These are phyloP conservation scores for Calliphora vicina DNA, from an alignment of 1,140 invertebrate species.

Conservation along the genomic window DNA sequence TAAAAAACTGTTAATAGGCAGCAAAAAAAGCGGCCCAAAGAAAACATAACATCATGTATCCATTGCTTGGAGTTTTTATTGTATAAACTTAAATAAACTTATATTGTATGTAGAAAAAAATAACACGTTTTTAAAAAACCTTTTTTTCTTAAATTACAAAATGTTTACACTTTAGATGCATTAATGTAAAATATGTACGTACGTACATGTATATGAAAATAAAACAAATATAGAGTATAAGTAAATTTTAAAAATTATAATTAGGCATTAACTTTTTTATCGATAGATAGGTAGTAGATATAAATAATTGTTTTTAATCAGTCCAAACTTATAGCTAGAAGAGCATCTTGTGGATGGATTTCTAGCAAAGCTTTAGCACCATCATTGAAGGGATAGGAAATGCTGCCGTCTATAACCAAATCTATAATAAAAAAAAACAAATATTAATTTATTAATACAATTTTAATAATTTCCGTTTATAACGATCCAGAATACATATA, in stretches of 20 bases:
- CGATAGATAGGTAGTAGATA: background rate
- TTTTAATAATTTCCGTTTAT: too few relatives aligned
- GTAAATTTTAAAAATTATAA: background rate
- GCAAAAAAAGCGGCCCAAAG: background rate
- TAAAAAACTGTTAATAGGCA: background rate
- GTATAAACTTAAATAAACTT: background rate
- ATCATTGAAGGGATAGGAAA: constrained; percentile 94
- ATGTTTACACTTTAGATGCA: too few relatives aligned
- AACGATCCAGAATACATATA: too few relatives aligned
- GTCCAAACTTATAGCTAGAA: constrained; percentile 80
- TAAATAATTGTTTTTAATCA: constrained; percentile 42
- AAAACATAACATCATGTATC: too few relatives aligned
- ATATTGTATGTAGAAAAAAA: background rate
- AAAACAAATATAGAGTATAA: background rate
- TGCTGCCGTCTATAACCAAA: constrained; percentile 95
- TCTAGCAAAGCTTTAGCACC: constrained; percentile 87
- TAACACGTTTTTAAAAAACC: background rate
- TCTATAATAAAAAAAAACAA: constrained; percentile 63
- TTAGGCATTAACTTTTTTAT: background rate
- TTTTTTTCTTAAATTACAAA: background rate
- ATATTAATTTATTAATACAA: too few relatives aligned
- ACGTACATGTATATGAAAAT: background rate
- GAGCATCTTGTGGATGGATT: constrained; percentile 84
- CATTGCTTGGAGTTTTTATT: background rate
- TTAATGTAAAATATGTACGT: too few relatives aligned